Base-by-base conservation (phyloP, 2,113 vertebrate species). In the Ardeotis arabs region DNA sequence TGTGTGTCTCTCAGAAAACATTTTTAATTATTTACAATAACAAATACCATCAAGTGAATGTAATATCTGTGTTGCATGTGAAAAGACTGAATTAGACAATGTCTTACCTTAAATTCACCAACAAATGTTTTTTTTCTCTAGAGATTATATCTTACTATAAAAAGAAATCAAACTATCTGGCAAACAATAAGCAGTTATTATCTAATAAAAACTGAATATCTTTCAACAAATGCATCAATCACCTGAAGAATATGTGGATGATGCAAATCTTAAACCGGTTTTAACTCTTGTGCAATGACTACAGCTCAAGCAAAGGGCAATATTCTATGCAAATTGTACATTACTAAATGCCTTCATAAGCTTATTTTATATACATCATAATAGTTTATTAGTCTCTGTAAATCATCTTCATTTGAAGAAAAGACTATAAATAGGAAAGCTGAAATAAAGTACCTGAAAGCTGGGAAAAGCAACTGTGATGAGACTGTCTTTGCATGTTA, bases 401-500 rank as follows among this genome's bases (percentile, higher is more conserved):
- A 85, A 85, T 73, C 19, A 52, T 12, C 9, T 49, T 89, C 5
- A 58, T 59, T 73, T 2, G 2, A 75, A 72, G 13, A 49, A 59
- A 12, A 91, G 12, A 60, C 12, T 58, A 62, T 41, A 53, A 76
- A 83, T 28, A 85, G 10, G 37, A 76, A 91, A 80, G 20, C 28
- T 90, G 85, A 84, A 93, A 86, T 81, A 90, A 90, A 84, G 9
- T 37, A 91, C 29, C 49, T 53, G 60, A 53, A 90, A 97, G 45
- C 31, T 76, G 19, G 74, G 64, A 90, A 94, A 89, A 96, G 80
- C 52, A 59, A 70, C 9, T 77, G 55, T 56, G n/a, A 89, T 72
- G n/a, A 67, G 50, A 81, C 39, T 87, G 24, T 81, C 55, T 92
- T 94, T 87, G 70, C n/a, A 84, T 82, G 89, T 84, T 91, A 87